Evolutionary conservation across 23 tunicate species (phyloP).

Genomic region (Halocynthia roretzi): DNA sequence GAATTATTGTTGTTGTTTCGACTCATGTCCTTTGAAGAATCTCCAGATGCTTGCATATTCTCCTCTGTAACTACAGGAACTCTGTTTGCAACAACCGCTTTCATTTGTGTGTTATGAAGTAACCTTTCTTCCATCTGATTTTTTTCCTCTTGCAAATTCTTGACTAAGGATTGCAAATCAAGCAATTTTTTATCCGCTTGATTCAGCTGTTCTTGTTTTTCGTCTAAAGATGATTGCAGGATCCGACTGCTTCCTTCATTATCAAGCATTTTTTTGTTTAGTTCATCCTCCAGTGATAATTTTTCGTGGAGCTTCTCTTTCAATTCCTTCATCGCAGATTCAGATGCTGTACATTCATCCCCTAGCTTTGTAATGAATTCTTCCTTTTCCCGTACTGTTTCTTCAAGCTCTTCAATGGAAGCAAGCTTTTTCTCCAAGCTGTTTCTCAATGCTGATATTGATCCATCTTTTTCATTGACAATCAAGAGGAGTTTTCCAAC

Average conservation of each 20-base stretch:
- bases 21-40: no score
- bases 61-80: no score
- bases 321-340: conserved; percentile 6
- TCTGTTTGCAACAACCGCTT: no score
- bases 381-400: not conserved
- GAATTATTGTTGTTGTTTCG: no score
- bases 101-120: no score
- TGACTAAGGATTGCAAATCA: not conserved
- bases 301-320: not conserved
- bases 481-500: not conserved
- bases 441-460: not conserved
- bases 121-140: not conserved
- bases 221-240: not conserved
- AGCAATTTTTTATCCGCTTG: not conserved
- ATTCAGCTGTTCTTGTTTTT: not conserved
- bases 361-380: not conserved
- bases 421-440: not conserved
- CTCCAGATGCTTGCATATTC: no score
- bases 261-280: not conserved
- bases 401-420: not conserved
- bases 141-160: not conserved
- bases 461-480: not conserved
- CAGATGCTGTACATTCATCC: not conserved
- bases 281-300: not conserved
- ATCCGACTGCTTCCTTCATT: no score